Conservation (phyloP, 2,888 invertebrate genomes). For the Cremastinae sp. region DNA sequence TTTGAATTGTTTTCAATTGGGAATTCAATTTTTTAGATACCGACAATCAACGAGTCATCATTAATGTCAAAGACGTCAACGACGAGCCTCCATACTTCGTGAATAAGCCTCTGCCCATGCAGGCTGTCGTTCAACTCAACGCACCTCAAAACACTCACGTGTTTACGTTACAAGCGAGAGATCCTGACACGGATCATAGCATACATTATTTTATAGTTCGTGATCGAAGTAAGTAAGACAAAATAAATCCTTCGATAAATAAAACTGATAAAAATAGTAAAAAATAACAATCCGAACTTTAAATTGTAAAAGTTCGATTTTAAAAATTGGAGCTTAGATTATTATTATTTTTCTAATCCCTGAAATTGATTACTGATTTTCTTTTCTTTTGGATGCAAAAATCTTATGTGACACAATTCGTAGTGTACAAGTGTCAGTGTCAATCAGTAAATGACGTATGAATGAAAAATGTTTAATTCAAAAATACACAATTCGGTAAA, state of each 20-base stretch:
- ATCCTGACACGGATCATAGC: slow-evolving; percentile 97
- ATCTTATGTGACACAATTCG: too few species aligned
- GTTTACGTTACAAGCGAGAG: slow-evolving; percentile 97
- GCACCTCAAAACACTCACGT: slow-evolving; percentile 97
- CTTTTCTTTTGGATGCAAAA: too few species aligned
- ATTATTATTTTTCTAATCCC: too few species aligned
- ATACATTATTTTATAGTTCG: slow-evolving; percentile 97
- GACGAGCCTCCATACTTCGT: slow-evolving; percentile 98
- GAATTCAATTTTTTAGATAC: slow-evolving; percentile 85
- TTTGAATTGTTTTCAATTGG: slow-evolving; percentile 9
- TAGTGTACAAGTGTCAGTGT: too few species aligned
- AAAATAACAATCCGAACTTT: neutral
- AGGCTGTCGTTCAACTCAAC: slow-evolving; percentile 97
- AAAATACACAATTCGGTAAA: too few species aligned
- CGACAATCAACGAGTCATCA: slow-evolving; percentile 96
- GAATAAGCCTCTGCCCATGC: slow-evolving; percentile 98
- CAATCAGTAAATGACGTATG: too few species aligned
- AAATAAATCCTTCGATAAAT: too few species aligned
- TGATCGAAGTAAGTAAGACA: slow-evolving; percentile 86
- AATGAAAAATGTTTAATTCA: too few species aligned
- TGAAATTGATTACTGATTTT: too few species aligned
- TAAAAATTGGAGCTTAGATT: neutral
- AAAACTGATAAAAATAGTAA: neutral
- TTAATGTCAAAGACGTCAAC: slow-evolving; percentile 97
- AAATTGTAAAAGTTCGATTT: too few species aligned